These are phyloP conservation scores for Peromyscus californicus DNA, from an alignment of 2,113 vertebrate genomes.

Conservation along the genomic window DNA sequence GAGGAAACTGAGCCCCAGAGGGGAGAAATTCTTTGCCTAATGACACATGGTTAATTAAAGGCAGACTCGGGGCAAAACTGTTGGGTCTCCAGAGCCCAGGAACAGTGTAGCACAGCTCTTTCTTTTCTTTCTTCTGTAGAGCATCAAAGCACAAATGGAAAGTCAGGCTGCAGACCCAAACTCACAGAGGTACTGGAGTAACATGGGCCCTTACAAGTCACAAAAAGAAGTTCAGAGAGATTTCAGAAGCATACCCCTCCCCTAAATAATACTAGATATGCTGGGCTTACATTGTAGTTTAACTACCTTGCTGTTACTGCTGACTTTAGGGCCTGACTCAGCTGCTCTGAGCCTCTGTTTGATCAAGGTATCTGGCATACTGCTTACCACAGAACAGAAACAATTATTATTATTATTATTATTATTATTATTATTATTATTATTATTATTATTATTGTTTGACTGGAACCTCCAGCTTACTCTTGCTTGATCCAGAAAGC, in stretches of 20 bases:
- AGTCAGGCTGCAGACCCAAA: neutral
- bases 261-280: neutral
- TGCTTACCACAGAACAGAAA: neutral
- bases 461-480: no score
- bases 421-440: neutral
- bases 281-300: neutral
- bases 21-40: constrained; percentile 73
- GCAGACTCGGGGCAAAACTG: constrained; percentile 60
- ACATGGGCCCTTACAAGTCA: neutral
- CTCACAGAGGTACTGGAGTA: neutral
- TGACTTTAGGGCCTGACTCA: neutral
- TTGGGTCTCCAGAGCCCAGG: constrained; percentile 57
- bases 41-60: constrained; percentile 75
- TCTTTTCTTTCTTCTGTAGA: constrained; percentile 3
- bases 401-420: neutral
- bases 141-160: constrained; percentile 43
- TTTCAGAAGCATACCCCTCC: neutral
- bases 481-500: no score
- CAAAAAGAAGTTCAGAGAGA: neutral
- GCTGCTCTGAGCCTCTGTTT: neutral
- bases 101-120: neutral
- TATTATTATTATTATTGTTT: no score
- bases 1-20: constrained; percentile 77
- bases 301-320: neutral
- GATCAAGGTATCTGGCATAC: neutral